These are phyloP conservation scores for Cebus imitator DNA, from an alignment of 2,113 vertebrate genomes.

Conservation along the genomic window DNA sequence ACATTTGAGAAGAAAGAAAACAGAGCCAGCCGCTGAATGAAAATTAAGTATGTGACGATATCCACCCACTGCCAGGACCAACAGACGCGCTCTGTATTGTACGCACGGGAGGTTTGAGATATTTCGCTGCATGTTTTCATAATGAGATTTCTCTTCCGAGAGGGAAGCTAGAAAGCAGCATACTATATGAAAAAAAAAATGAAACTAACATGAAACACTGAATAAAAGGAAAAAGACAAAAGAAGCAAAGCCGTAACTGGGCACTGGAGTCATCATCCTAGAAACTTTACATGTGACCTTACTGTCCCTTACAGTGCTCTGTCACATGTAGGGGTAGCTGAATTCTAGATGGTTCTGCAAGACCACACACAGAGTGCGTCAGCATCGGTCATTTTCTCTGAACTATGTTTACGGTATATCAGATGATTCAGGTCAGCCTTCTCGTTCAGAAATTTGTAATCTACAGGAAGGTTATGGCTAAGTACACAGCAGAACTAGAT, in stretches of 20 bases:
- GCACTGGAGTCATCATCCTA: background rate
- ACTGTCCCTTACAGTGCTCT: background rate
- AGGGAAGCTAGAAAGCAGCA: background rate
- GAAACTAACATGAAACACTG: no score
- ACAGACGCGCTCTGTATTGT: background rate
- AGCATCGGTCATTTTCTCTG: background rate
- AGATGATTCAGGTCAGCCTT: background rate
- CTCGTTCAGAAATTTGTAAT: background rate
- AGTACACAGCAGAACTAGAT: fast-evolving
- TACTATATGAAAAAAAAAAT: no score
- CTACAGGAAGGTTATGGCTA: background rate
- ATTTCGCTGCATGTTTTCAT: background rate
- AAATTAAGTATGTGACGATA: fast-evolving
- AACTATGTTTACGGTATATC: background rate
- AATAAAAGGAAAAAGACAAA: no score
- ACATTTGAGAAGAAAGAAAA: background rate
- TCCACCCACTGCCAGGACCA: background rate
- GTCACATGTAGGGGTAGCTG: fast-evolving
- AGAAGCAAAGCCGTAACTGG: background rate
- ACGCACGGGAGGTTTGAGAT: background rate
- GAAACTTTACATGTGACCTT: fast-evolving
- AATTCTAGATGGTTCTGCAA: background rate
- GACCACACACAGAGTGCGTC: no score
- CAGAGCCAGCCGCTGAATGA: background rate
- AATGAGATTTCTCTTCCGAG: background rate